Conservation (phyloP, 2,888 invertebrate genomes). For the Poecilobothrus nobilitatus region DNA sequence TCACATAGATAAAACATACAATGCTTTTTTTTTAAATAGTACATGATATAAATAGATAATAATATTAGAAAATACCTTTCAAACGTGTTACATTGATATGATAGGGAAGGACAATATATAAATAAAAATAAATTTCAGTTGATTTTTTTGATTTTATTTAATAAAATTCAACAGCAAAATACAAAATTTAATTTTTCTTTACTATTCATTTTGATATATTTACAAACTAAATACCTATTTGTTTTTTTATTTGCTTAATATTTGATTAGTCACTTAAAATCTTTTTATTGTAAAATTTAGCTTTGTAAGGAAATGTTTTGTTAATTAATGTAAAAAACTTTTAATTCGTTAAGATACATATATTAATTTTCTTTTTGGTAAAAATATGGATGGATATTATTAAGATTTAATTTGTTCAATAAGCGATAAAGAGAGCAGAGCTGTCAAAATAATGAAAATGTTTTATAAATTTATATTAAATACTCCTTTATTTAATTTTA, state of each 20-base stretch:
- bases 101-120: neutral
- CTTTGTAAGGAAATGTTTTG: too few relatives aligned
- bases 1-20: too few relatives aligned
- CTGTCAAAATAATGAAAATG: neutral
- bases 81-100: too few relatives aligned
- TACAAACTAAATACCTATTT: neutral
- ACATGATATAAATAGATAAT: too few relatives aligned
- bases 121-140: neutral
- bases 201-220: neutral
- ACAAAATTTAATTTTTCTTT: neutral
- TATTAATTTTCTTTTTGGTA: neutral
- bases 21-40: too few relatives aligned
- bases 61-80: too few relatives aligned
- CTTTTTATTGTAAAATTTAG: neutral
- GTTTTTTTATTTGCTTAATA: neutral
- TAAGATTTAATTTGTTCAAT: neutral
- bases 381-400: neutral
- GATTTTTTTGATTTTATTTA: neutral
- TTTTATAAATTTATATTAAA: too few relatives aligned
- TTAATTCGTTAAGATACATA: neutral
- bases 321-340: neutral
- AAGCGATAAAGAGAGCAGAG: slow-evolving; percentile 1
- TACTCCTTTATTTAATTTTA: neutral
- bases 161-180: slow-evolving; percentile 6
- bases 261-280: neutral